Evolutionary conservation across 2,797 vertebrate species (phyloP), one percentile per base, ranked within the genome.

Genomic region (Eupleurogrammus muticus): DNA sequence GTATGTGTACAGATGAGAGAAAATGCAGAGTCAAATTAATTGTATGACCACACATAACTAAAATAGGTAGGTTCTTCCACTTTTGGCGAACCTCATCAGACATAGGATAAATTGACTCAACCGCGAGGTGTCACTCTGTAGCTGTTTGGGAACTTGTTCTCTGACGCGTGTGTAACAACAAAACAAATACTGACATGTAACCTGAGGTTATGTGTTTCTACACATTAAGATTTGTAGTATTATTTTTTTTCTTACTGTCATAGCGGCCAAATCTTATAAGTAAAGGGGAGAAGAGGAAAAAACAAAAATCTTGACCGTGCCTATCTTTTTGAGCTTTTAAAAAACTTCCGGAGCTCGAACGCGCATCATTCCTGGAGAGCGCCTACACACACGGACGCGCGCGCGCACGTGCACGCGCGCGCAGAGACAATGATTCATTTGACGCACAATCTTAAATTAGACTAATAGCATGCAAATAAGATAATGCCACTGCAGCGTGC

Each of bases 381-480:
- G 49, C 40, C 57, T 10, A 17, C 2, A 49, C 20, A 46, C 59
- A 21, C 40, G 21, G 24, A 24, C 42, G 21, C 20, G 44, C 42
- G 48, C 50, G 36, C 40, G 36, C 24, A 19, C 73, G 13, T 62
- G 19, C n/a, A 35, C 24, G 17, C 2, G 2, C 32, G 49, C 42
- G 44, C 49, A 58, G 12, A 77, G 4, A 65, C 28, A 28, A 28
- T 28, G 28, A 49, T 40, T 48, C 16, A 51, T 53, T 63, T 60
- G 72, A 81, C 77, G 9, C 72, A 65, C 58, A 9, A 65, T 59
- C 73, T 47, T 21, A 51, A 66, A 81, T 66, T 21, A 51, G 64
- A 81, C 66, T 50, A 78, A 73, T 57, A 77, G 63, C 35, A 76
- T 69, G 82, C 75, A 89, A 83, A 87, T 70, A 38, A 52, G 56